Evolutionary conservation across 2,888 invertebrate species (phyloP), one percentile per base, ranked within the genome.

Genomic region (Frankliniella fusca): DNA sequence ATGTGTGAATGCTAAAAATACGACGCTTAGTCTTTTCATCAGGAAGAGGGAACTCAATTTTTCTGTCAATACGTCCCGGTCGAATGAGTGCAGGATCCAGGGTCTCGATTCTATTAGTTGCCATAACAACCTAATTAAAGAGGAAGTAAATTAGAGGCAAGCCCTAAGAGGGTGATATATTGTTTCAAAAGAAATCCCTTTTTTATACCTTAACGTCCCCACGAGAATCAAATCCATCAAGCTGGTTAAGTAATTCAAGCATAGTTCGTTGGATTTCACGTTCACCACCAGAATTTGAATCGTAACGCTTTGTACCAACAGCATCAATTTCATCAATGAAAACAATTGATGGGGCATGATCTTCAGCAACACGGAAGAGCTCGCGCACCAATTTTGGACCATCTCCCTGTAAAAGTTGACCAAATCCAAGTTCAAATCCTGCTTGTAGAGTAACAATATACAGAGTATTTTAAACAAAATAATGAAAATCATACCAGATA

Each of bases 271-370:
- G 99, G 88, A 99, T 99, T 92, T 99, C 99, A 84, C 99, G 92
- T 88, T 99, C 99, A 83, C 99, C 99, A 70, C 99, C 99, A 81
- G 98, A 99, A 89, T 99, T 99, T 0, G 99, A 99, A 87, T 99
- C 99, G 88, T 99, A 99, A 88, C 98, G 93, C 90, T 99, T 99
- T 10, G 98, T 99, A 83, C 99, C 99, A 20, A 99, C 97, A 49
- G 99, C 99, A 91, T 99, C 99, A 86, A 99, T 99, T 92, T 99
- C 99, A 91, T 99, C 99, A 86, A 99, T 99, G 87, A 99, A 99
- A 18, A 99, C 98, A 88, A 99, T 99, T 0, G 99, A 98, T 0
- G 99, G 99, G 0, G 99, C 98, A 90, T 99, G 98, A 87, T 99
- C 99, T 88, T 99, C 99, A 0, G 99, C 99, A n/a, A 99, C 99